Evolutionary conservation across 2,113 vertebrate genomes (phyloP), one percentile per base, ranked within the genome.

Genomic region (Coturnix japonica): DNA sequence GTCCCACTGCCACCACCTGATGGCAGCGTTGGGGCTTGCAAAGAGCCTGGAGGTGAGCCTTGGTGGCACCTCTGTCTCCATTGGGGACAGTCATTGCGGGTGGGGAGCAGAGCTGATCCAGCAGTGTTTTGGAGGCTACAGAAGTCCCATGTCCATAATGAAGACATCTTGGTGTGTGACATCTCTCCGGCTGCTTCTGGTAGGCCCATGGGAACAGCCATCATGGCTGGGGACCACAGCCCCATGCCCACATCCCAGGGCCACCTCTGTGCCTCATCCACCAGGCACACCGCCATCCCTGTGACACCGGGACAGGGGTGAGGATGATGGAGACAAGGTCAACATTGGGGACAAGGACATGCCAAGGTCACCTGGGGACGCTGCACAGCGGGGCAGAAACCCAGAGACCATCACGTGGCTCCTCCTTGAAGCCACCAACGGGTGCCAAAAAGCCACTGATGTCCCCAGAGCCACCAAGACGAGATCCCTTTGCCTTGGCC

Each of bases 341-440:
- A 85, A 60, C 0, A 17, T 9, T 17, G 0, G 71, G 54, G 66
- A 92, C 94, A 96, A 96, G 95, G 95, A 94, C 95, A 81, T 53
- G 71, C 59, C 93, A 96, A 96, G 94, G 94, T 96, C 95, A 89
- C 53, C 56, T 57, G 74, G 81, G 94, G 95, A 87, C 17, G 21
- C 43, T 0, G 30, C 39, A 56, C 1, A 0, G 0, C 11, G 70
- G 64, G 65, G 87, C 67, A 79, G 1, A 13, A 51, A 56, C 65
- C 37, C 4, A 6, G 72, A 80, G 64, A 23, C 11, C 1, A 22
- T 8, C n/a, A 18, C 37, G 31, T 11, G 11, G 59, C 39, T 66
- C 33, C 35, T 56, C 26, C 30, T 23, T 39, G 46, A 39, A 60
- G 46, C 37, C 6, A 7, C 37, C 6, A 7, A 20, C 1, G 9